Conservation (phyloP, 92 coral and sea anemone genomes). For the Hydrozoanthus gracilis region DNA sequence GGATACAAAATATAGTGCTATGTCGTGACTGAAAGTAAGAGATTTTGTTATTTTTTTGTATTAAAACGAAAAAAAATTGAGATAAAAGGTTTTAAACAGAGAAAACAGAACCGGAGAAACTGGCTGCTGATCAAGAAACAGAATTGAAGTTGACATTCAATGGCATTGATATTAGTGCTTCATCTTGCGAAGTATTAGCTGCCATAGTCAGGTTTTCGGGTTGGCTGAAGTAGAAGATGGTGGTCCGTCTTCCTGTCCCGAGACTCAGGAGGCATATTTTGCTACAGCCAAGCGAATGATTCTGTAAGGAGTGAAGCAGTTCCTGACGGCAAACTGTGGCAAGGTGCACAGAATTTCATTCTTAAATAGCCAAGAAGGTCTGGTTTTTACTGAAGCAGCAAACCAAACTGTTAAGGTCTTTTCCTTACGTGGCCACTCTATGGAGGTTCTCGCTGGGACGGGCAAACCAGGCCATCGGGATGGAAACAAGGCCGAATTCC, state of each 20-base stretch:
- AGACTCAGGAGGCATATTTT: not conserved
- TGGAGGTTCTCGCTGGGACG: constrained; percentile 15
- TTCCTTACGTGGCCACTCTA: not conserved
- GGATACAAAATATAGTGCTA: constrained; percentile 6
- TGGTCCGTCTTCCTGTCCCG: constrained; percentile 1
- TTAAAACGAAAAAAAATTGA: not conserved
- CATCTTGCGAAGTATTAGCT: constrained; percentile 24
- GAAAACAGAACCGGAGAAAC: constrained; percentile 18
- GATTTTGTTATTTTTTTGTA: too few species aligned
- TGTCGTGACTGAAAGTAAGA: not conserved
- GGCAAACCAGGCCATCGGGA: constrained; percentile 21
- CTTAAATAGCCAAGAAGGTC: constrained; percentile 29
- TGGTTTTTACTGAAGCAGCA: constrained; percentile 9
- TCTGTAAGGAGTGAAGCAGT: not conserved
- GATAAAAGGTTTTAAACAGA: constrained; percentile 30
- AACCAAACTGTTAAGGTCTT: constrained; percentile 8
- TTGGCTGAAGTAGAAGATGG: not conserved
- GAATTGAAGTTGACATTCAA: constrained; percentile 21
- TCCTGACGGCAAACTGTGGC: not conserved
- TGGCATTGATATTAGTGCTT: constrained; percentile 28
- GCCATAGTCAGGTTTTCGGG: constrained; percentile 25
- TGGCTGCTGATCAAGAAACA: constrained; percentile 24
- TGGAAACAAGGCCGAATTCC: constrained; percentile 31
- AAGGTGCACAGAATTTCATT: constrained; percentile 12
- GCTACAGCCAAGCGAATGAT: not conserved